Evolutionary conservation across 2,888 invertebrate genomes (phyloP).

Genomic region (Drosophila robusta): DNA sequence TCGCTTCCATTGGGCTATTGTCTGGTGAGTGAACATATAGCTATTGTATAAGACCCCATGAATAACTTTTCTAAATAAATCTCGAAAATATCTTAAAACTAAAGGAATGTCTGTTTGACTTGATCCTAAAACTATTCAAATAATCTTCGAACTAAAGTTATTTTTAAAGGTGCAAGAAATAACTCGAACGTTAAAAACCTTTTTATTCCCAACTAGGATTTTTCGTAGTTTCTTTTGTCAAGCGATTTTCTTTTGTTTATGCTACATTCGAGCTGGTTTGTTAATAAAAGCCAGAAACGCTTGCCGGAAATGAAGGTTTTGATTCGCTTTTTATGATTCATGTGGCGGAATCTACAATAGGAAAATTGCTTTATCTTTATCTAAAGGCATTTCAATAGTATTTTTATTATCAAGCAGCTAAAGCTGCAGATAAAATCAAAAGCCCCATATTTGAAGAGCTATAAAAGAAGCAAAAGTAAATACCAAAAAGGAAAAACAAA

Average conservation of each 20-base stretch:
- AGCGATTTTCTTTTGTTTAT: no score
- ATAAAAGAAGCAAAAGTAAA: background rate
- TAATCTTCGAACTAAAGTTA: no score
- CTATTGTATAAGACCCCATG: no score
- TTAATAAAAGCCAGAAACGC: background rate
- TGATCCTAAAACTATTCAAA: no score
- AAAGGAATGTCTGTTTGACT: no score
- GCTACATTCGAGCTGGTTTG: no score
- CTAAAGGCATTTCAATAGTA: constrained; percentile 28
- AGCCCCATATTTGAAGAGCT: constrained; percentile 16
- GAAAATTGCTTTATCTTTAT: constrained; percentile 23
- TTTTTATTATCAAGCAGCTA: constrained; percentile 33
- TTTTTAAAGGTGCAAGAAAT: no score
- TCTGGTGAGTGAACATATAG: constrained; percentile 70
- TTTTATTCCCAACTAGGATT: no score
- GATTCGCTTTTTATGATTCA: constrained; percentile 36
- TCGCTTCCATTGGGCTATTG: constrained; percentile 78
- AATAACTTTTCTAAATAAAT: no score
- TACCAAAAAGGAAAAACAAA: background rate
- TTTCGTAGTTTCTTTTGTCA: no score
- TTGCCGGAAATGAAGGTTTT: constrained; percentile 13
- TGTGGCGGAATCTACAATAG: constrained; percentile 15
- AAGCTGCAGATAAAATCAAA: constrained; percentile 52
- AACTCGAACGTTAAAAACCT: no score
- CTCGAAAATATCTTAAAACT: no score